Percentiles rank a stretch among this genome's conserved stretches.
phyloP scores from a whole-genome alignment of 37 sponge, comb jelly and placozoan species.

The Spongilla lacustris region DNA sequence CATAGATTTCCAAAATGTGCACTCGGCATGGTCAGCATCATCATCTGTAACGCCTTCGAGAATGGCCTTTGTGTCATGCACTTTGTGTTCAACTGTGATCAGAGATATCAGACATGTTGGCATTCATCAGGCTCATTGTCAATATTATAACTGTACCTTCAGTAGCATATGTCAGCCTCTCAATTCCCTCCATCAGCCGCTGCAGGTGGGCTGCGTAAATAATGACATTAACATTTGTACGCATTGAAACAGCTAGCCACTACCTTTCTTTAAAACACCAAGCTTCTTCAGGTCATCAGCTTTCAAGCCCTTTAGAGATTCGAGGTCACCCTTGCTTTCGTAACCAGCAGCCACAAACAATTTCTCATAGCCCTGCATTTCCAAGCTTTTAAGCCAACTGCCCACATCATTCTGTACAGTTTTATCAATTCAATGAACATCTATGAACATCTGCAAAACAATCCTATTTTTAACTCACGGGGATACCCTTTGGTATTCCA shows the following conservation, averaged over 20 bases:
- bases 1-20: too few species aligned
- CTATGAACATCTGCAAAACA: too few species aligned
- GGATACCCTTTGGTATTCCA: conserved; percentile 43
- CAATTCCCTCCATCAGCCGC: conserved; percentile 17
- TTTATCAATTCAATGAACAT: too few species aligned
- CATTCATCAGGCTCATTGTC: too few species aligned
- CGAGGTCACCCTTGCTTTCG: conserved; percentile 47
- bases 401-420: conserved; percentile 41
- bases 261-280: conserved; percentile 74
- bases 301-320: conserved; percentile 54
- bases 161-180: conserved; percentile 15
- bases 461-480: conserved; percentile 57
- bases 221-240: background rate
- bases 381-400: conserved; percentile 47
- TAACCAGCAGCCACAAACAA: conserved; percentile 70
- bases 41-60: too few species aligned
- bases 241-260: too few species aligned
- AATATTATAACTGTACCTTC: conserved; percentile 5
- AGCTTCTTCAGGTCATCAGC: conserved; percentile 57
- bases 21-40: too few species aligned
- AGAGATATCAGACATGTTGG: too few species aligned
- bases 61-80: too few species aligned
- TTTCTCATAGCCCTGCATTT: conserved; percentile 57
- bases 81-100: too few species aligned
- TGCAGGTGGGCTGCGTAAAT: conserved; percentile 47